Base-by-base conservation (phyloP, 2,888 invertebrate species). In the Eustalomyia histrio region DNA sequence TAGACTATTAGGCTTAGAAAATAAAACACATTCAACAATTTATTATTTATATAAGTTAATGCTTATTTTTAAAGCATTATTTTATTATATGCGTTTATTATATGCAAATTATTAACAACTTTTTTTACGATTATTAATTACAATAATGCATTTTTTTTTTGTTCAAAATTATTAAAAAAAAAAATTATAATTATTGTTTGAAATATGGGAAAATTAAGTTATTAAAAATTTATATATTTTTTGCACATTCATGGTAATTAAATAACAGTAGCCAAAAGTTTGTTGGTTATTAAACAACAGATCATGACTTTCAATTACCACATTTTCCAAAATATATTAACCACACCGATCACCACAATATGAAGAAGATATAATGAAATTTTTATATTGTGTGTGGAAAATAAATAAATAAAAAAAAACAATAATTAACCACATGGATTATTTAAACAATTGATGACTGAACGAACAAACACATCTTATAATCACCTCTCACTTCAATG, bases 251-350 rank as follows among this genome's bases (percentile, higher is more conserved):
- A 64, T 64, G 43, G 47, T 65, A 76, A 58, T 75, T 65, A 64
- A 73, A 50, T 50, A 63, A 35, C 35, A 47, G 72, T 63, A 57
- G 52, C 64, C 55, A 24, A 72, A 17, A 29, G 16, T 24, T n/a
- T 1, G 12, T 47, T 73, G 67, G 55, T 39, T 24, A 53, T 53
- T 43, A 52, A 65, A 1, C 71, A 65, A 52, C 35, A 33, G 53
- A 61, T 73, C 58, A 67, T 67, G 21, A 61, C 60, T 72, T 67
- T 78, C 55, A 78, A 55, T 72, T 78, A 55, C 71, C 60, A 60
- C 71, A 78, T 55, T 29, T 14, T 33, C 16, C 29, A 4, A 29
- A n/a, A 29, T 7, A 29, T 6, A 29, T 29, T 29, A 29, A 29
- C 29, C 29, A 6, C 29, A 29, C 29, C 7, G 29, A 29, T 29